Base-by-base conservation (phyloP, 2,113 vertebrate species). In the Sander vitreus region DNA sequence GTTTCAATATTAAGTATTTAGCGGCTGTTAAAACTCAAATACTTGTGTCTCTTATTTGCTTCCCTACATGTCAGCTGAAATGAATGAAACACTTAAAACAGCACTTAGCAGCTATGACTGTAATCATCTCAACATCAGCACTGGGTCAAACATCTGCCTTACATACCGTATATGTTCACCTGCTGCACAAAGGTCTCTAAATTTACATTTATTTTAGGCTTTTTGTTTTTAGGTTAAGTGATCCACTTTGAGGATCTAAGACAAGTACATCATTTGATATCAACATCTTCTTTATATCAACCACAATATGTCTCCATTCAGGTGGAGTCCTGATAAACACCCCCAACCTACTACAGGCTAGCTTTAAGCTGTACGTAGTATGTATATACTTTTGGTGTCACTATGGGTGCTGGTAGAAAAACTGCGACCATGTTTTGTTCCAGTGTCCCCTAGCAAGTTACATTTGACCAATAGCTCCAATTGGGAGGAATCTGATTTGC, bases 71-170 rank as follows among this genome's bases (percentile, higher is more conserved):
- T 10, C 39, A 39, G 39, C 9, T 39, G 2, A 39, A 43, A 53
- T 16, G 5, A 59, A 45, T 12, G n/a, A 73, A 68, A 60, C n/a
- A 48, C 54, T 77, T 43, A 43, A 71, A 63, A 63, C 11, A 25
- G 30, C 48, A 54, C 50, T 58, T 72, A 12, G 15, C 30, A 25
- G 6, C 13, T 21, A 8, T n/a, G 25, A 62, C 71, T 57, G 19
- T 39, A 51, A 11, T 39, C 0, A 48, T 47, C 19, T 30, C 51
- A 47, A 9, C 47, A 25, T 43, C 7, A 57, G 62, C 62, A 47
- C 51, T 5, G 1, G 15, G n/a, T n/a, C 47, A 55, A 1, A 33
- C 27, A 33, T 6, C 7, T 69, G 39, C 68, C 15, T 33, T 7
- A 30, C 27, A 8, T 39, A 27, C 27, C 2, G 27, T 27, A 64